These are phyloP conservation scores for Atta cephalotes DNA, from an alignment of 1,140 invertebrate species.

Conservation along the genomic window DNA sequence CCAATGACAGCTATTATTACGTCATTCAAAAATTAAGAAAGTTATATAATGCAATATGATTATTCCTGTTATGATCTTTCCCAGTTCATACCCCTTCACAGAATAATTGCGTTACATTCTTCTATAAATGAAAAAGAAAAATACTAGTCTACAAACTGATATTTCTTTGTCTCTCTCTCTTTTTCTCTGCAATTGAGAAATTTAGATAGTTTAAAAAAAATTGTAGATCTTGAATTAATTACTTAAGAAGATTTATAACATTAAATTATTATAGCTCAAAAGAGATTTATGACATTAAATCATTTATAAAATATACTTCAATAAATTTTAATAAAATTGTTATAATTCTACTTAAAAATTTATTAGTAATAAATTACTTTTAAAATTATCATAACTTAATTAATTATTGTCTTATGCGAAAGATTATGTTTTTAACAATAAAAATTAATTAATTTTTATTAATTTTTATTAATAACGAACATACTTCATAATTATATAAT, in stretches of 20 bases:
- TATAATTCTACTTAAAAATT: not conserved
- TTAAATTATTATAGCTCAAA: not conserved
- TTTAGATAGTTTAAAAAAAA: not conserved
- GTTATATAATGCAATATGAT: constrained; percentile 75
- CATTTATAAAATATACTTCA: not conserved
- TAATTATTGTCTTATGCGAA: not conserved
- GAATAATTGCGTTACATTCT: not conserved
- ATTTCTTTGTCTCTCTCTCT: not conserved
- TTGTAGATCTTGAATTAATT: not conserved
- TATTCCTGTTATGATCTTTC: not conserved
- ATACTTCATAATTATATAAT: not conserved
- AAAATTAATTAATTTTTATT: not conserved
- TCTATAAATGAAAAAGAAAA: not conserved
- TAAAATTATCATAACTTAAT: not conserved
- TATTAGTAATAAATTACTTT: not conserved
- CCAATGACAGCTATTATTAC: constrained; percentile 67
- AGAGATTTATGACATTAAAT: too few species aligned
- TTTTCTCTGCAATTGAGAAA: not conserved
- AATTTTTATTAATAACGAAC: not conserved
- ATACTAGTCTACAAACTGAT: too few species aligned
- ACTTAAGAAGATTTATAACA: not conserved
- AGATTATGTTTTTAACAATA: not conserved
- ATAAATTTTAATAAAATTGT: not conserved
- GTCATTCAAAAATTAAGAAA: constrained; percentile 76
- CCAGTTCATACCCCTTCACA: not conserved